These are phyloP conservation scores for Ciona savignyi DNA, from an alignment of 23 tunicate genomes.

Conservation along the genomic window DNA sequence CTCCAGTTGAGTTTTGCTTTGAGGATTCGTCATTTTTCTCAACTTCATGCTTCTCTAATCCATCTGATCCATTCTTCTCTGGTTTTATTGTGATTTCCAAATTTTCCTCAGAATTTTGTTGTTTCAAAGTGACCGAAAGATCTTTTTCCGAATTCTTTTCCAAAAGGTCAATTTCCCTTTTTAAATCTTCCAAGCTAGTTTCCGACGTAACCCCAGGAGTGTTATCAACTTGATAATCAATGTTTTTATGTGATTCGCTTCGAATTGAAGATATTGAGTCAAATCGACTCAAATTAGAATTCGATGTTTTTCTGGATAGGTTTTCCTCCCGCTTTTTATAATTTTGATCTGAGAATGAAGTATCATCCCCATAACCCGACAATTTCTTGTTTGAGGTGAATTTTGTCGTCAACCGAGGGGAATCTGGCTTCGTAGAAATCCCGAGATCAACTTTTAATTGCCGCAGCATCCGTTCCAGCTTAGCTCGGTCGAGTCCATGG, in stretches of 20 bases:
- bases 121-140: neutral
- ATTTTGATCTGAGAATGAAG: no score
- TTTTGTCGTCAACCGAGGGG: no score
- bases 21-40: neutral
- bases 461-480: conserved; percentile 54
- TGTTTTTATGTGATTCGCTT: neutral
- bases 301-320: neutral
- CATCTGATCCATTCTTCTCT: neutral
- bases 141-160: neutral
- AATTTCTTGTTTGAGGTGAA: no score
- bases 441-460: conserved; percentile 63
- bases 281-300: neutral
- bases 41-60: neutral
- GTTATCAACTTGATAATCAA: no score
- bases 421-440: conserved; percentile 10
- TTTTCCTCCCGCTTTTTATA: conserved; percentile 1
- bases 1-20: conserved; percentile 12
- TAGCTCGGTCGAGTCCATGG: conserved; percentile 28
- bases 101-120: neutral
- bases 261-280: neutral
- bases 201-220: neutral
- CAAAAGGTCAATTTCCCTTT: neutral
- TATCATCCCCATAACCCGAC: no score
- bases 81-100: neutral
- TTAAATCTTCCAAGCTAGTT: no score